Percentiles rank a stretch among this genome's conserved stretches.
Conservation (phyloP, 2,797 vertebrate species). For the Poeciliopsis gracilis region DNA sequence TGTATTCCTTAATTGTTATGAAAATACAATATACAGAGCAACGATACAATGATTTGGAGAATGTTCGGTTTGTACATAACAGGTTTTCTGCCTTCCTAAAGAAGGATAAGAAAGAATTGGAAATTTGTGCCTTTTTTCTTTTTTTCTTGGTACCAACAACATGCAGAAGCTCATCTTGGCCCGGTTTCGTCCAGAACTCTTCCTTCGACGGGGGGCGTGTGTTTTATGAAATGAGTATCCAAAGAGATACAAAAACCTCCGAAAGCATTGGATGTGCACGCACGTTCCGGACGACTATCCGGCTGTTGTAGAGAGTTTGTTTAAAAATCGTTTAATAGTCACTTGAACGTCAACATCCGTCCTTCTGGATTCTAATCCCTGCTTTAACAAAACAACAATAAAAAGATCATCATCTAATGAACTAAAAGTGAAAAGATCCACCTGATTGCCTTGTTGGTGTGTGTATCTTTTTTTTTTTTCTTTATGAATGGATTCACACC, state of each 20-base stretch:
- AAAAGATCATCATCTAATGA: slow-evolving; percentile 70
- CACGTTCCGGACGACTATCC: slow-evolving; percentile 73
- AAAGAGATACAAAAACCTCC: slow-evolving; percentile 69
- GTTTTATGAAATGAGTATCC: slow-evolving; percentile 67
- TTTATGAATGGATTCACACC: slow-evolving; percentile 47
- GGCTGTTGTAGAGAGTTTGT: slow-evolving; percentile 77
- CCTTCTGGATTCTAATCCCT: slow-evolving; percentile 63
- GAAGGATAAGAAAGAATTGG: slow-evolving; percentile 57
- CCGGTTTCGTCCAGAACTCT: slow-evolving; percentile 37
- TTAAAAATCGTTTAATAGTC: slow-evolving; percentile 71
- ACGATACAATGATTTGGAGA: slow-evolving; percentile 75
- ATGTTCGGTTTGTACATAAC: slow-evolving; percentile 69
- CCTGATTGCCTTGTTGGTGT: slow-evolving; percentile 37
- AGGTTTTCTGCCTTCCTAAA: slow-evolving; percentile 52
- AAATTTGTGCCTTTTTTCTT: slow-evolving; percentile 59
- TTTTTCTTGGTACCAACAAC: slow-evolving; percentile 49
- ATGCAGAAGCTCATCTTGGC: slow-evolving; percentile 61
- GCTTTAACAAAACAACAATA: slow-evolving; percentile 65
- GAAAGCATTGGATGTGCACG: slow-evolving; percentile 80
- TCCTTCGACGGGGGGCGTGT: slow-evolving; percentile 14
- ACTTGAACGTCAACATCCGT: slow-evolving; percentile 53
- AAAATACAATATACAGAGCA: slow-evolving; percentile 82
- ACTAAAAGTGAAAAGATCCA: slow-evolving; percentile 58
- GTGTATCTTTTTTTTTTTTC: slow-evolving; percentile 10
- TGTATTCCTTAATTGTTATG: slow-evolving; percentile 80